Evolutionary conservation across 1,140 invertebrate genomes (phyloP), one percentile per base, ranked within the genome.

Genomic region (Chelonus insularis): DNA sequence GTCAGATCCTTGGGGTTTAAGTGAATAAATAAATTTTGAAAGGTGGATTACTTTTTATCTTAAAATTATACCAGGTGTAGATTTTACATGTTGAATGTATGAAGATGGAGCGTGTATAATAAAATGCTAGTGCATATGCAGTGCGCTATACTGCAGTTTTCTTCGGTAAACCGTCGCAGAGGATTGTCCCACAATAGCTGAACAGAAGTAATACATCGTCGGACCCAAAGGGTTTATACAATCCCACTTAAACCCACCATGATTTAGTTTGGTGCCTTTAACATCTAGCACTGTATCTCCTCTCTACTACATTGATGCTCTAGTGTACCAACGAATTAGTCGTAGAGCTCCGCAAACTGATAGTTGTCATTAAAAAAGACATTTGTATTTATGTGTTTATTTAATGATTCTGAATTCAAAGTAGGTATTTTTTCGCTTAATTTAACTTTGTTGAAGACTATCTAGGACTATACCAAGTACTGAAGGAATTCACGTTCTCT

Each of bases 191-290:
- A 18, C 41, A 18, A 14, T 39, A 4, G 14, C 34, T 36, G n/a
- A 5, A 67, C 66, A 66, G 52, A 67, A 62, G 72, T 71, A 75
- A 73, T 75, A 69, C 68, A 71, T 73, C 69, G 67, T 72, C 63
- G 66, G 70, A 71, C 71, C 66, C 71, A 69, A 66, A 67, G 69
- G 72, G 69, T 70, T 74, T 68, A 69, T 67, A 67, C 68, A 72
- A 74, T 73, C 73, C 37, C 71, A 75, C 69, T 73, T 73, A 75
- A 75, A 71, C 71, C 71, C 71, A 67, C 69, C 70, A 70, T 72
- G 70, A 75, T 75, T 74, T 74, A 74, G 72, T 72, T 71, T 69
- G 70, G 66, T 66, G 34, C 23, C 39, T 32, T 18, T n/a, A 55
- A 41, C 54, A 37, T 18, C 16, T 11, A n/a, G 8, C 25, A 41